Evolutionary conservation across 2,888 invertebrate species (phyloP), one percentile per base, ranked within the genome.

Genomic region (Deilephila porcellus): DNA sequence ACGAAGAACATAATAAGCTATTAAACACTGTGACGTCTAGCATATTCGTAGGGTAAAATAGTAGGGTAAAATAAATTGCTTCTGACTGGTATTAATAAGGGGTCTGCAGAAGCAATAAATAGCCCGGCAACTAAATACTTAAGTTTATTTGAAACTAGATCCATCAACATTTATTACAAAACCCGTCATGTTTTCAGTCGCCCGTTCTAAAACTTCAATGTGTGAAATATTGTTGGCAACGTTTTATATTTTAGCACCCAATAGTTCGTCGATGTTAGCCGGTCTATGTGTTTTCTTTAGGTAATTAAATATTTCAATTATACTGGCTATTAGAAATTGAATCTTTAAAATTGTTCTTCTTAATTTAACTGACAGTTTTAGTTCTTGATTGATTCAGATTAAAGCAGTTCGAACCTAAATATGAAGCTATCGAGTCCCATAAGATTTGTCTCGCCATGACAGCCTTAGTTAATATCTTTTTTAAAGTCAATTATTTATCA

Each of bases 111-210:
- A 25, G 67, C 45, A 67, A 67, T 67, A 67, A 67, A 67, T 67
- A 67, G 25, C 52, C 67, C 52, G 64, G 74, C 76, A 75, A 73
- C 80, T 74, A 80, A 79, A 79, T 76, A 82, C 82, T 82, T 83
- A 86, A 83, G 80, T 83, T 82, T 76, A 77, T 82, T 82, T 82
- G 81, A 83, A 85, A 80, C 81, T 76, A 79, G 79, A 85, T 87
- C 85, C 86, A 86, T 89, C 86, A 85, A 71, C 73, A 79, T 76
- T 82, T 85, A 82, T 86, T 85, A 81, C 79, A 76, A 78, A 79
- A 75, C 29, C 60, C 60, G 29, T 6, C 17, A 59, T 64, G 64
- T 11, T 72, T 64, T 63, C 56, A 56, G 74, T 74, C 52, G 71
- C 71, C 64, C 20, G 25, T 52, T 52, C 17, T 45, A 20, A 45